Conservation (phyloP, 2,888 invertebrate genomes). For the Drosophila melanosoma region DNA sequence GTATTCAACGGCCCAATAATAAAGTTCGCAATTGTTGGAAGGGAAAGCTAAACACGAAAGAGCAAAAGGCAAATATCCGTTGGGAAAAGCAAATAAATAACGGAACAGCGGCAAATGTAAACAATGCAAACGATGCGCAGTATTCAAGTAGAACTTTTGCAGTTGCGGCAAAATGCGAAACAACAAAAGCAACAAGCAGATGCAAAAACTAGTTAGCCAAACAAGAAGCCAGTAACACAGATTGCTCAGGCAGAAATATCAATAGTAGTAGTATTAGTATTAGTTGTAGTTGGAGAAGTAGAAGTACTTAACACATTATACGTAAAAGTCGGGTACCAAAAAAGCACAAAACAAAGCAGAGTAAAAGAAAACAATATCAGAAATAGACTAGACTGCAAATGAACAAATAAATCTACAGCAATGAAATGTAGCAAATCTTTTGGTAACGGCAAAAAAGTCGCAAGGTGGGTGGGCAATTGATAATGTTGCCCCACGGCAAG, state of each 20-base stretch:
- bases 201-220: constrained; percentile 50
- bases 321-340: constrained; percentile 27
- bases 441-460: constrained; percentile 22
- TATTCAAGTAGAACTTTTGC: constrained; percentile 51
- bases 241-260: constrained; percentile 21
- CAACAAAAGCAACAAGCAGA: constrained; percentile 28
- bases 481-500: constrained; percentile 56
- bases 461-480: constrained; percentile 65
- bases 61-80: constrained; percentile 57
- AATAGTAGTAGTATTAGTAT: neutral
- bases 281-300: neutral
- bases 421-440: constrained; percentile 75
- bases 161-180: constrained; percentile 15
- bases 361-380: neutral
- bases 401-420: constrained; percentile 51
- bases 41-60: constrained; percentile 23
- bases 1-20: constrained; percentile 68
- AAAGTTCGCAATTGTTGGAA: constrained; percentile 40
- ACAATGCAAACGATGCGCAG: constrained; percentile 57
- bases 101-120: constrained; percentile 55
- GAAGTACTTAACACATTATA: constrained; percentile 29
- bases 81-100: constrained; percentile 65
- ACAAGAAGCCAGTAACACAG: constrained; percentile 21
- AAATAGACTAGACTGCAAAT: constrained; percentile 40
- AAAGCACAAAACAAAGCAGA: constrained; percentile 36